A percentile compares a stretch with the other conserved stretches of the same genome.
These are phyloP conservation scores for Xenus cinereus DNA, from an alignment of 2,113 vertebrate genomes.

Conservation along the genomic window DNA sequence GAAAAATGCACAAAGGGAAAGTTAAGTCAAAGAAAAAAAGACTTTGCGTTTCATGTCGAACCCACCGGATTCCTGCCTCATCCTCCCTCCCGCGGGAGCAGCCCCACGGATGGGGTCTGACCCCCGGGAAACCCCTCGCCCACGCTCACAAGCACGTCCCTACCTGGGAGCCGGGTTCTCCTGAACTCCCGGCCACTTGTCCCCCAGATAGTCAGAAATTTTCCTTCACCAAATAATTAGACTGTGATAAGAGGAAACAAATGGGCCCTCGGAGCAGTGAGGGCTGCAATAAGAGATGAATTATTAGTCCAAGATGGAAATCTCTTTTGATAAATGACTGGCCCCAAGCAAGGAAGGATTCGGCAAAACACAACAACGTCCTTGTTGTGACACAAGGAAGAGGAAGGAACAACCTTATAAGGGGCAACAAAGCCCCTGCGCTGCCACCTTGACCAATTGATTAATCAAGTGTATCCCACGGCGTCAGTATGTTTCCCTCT, in stretches of 20 bases:
- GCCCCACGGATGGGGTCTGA: neutral
- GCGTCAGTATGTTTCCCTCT: neutral
- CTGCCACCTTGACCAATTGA: neutral
- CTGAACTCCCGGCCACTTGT: neutral
- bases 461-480: neutral
- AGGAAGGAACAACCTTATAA: neutral
- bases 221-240: conserved; percentile 39
- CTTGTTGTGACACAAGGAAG: neutral
- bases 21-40: neutral
- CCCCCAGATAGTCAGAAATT: neutral
- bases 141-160: neutral
- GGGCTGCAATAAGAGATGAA: conserved; percentile 52
- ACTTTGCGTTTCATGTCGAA: neutral
- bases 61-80: neutral
- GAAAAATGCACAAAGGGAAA: conserved; percentile 2
- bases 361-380: conserved; percentile 19
- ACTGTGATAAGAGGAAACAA: conserved; percentile 56
- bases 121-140: neutral
- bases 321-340: conserved; percentile 60
- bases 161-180: neutral
- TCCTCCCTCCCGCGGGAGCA: neutral
- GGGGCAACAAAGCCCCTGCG: neutral
- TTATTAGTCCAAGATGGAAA: conserved; percentile 68
- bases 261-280: conserved; percentile 1
- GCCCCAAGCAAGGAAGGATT: conserved; percentile 47